Base-by-base conservation (phyloP, 2,888 invertebrate genomes). In the Melanotus villosus region DNA sequence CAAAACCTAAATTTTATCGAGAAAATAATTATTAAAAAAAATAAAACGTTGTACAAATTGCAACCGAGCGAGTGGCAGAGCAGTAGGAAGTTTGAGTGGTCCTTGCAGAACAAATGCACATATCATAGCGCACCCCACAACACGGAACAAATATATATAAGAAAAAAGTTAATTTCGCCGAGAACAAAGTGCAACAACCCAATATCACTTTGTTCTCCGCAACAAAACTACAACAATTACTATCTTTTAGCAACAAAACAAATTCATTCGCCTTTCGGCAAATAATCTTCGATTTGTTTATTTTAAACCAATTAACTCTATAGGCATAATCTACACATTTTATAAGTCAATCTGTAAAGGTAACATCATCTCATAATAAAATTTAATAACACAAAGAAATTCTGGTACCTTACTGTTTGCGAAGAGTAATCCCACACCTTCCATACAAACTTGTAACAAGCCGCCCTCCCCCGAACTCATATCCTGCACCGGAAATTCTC, bases 401-500 rank as follows among this genome's bases (percentile, higher is more conserved):
- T 52, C 32, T 10, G 52, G 76, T 92, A 99, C 99, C 97, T 99
- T 99, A 92, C 98, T 98, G 87, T 98, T 97, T 80, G 97, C 98
- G 89, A 99, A 98, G 81, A 99, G 93, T 78, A 99, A 92, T 79
- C 98, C 98, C 81, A 99, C 98, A 82, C 99, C 99, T 87, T 99
- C 99, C 92, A 99, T 97, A 90, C 99, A 98, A 84, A 99, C 98
- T 90, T 96, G 96, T 79, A 99, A 91, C 65, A 99, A 90, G 1
- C 99, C 99, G 70, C 99, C 99, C 86, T 99, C 98, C 56, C 98
- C 98, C 7, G 97, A 95, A 79, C 92, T 93, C 89, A 99, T 93
- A 85, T 99, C 99, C 85, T 98, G 98, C 32, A 99, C 95, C 2
- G 99, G 99, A 86, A 99, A 99, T 86, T 99, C 99, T 1, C 99